phyloP scores from a whole-genome alignment of 2,797 vertebrate species.

The Sciaenops ocellatus region DNA sequence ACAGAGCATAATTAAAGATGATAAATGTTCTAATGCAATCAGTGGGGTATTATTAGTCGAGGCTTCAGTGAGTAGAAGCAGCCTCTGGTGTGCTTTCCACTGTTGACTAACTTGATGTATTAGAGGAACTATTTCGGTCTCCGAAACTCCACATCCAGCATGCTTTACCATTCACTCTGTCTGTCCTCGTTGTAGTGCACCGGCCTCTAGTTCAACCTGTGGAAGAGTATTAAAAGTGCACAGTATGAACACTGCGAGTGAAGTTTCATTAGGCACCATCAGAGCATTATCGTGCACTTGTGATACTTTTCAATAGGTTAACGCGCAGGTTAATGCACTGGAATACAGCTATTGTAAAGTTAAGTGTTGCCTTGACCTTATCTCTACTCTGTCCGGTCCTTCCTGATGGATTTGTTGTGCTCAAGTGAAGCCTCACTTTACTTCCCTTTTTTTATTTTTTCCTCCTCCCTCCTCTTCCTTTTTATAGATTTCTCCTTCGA shows the following conservation, averaged over 20 bases:
- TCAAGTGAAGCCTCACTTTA: constrained; percentile 48
- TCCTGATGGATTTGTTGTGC: constrained; percentile 66
- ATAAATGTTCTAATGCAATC: constrained; percentile 71
- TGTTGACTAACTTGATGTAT: constrained; percentile 57
- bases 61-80: constrained; percentile 59
- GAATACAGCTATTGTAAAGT: constrained; percentile 60
- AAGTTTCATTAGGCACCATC: constrained; percentile 60
- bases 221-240: constrained; percentile 15
- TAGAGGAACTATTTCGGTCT: constrained; percentile 43
- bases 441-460: constrained; percentile 26
- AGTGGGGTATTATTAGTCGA: constrained; percentile 66
- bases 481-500: constrained; percentile 55
- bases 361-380: constrained; percentile 67
- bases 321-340: constrained; percentile 65
- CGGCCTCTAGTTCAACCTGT: constrained; percentile 27
- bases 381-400: constrained; percentile 54
- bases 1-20: constrained; percentile 71
- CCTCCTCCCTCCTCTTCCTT: constrained; percentile 39
- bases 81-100: constrained; percentile 58
- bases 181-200: not conserved
- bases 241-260: constrained; percentile 15
- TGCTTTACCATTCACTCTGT: constrained; percentile 5
- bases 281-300: constrained; percentile 45
- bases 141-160: constrained; percentile 18
- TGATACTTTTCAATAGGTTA: constrained; percentile 63